Evolutionary conservation across 2,113 vertebrate genomes (phyloP).

Genomic region (Petaurus breviceps): DNA sequence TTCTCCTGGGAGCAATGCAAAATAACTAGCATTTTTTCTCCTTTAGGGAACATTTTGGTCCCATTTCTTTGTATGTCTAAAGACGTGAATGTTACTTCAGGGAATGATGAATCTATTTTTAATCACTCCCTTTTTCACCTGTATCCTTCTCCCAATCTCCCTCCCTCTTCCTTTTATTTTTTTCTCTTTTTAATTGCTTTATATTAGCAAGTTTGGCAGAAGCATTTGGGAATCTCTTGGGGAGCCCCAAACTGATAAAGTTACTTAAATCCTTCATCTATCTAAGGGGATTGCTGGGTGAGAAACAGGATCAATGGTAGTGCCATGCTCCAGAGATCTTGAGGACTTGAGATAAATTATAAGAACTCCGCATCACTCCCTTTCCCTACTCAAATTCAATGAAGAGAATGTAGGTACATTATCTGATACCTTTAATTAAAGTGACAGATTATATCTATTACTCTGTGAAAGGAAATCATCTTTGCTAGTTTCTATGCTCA

Average conservation of each 20-base stretch:
- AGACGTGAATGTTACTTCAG: background rate
- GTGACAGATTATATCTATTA: background rate
- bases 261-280: conserved; percentile 36
- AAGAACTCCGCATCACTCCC: background rate
- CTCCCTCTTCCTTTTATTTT: conserved; percentile 1
- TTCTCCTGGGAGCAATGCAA: background rate
- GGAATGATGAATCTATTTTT: background rate
- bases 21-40: background rate
- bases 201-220: conserved; percentile 15
- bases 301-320: background rate
- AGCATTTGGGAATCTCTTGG: background rate
- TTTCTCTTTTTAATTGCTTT: conserved; percentile 21
- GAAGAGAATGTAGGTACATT: background rate
- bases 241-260: conserved; percentile 18
- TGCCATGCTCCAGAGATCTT: background rate
- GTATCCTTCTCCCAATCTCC: background rate
- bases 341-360: background rate
- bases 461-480: background rate
- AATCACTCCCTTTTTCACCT: background rate
- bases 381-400: conserved; percentile 14
- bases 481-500: conserved; percentile 30
- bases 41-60: conserved; percentile 24
- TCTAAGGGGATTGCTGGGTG: background rate
- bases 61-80: background rate
- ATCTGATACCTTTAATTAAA: background rate